Percentiles rank a stretch among this genome's conserved stretches.
Evolutionary conservation across 2,888 invertebrate species (phyloP).

Genomic region (Nomada hirtipes): DNA sequence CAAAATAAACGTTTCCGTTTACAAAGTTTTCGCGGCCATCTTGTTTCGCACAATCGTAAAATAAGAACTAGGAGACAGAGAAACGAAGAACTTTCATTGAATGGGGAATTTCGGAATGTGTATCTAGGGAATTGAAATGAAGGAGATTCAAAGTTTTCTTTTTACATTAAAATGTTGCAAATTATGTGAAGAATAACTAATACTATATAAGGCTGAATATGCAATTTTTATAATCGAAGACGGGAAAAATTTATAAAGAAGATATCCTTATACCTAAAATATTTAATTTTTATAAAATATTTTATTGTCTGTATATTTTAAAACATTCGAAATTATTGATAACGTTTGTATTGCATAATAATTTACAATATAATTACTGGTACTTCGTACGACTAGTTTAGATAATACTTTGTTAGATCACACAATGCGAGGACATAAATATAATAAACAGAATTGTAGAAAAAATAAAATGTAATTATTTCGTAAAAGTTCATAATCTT

Average conservation of each 20-base stretch:
- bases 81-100: conserved; percentile 8
- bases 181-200: background rate
- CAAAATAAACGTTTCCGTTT: conserved; percentile 65
- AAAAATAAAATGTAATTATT: background rate
- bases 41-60: conserved; percentile 48
- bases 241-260: background rate
- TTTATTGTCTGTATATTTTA: conserved; percentile 18
- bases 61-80: conserved; percentile 24
- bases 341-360: background rate
- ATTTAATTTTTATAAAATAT: conserved; percentile 27
- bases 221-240: background rate
- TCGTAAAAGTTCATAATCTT: conserved; percentile 69
- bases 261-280: background rate
- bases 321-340: background rate
- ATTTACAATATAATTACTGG: conserved; percentile 16
- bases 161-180: background rate
- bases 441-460: background rate
- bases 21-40: conserved; percentile 67
- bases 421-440: conserved; percentile 7
- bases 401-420: conserved; percentile 4
- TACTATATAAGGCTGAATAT: no score
- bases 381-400: background rate
- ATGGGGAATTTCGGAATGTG: conserved; percentile 22
- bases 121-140: conserved; percentile 34
- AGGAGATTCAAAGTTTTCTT: background rate